Conservation (phyloP, 1,140 invertebrate species). For the Arctopsyche grandis region DNA sequence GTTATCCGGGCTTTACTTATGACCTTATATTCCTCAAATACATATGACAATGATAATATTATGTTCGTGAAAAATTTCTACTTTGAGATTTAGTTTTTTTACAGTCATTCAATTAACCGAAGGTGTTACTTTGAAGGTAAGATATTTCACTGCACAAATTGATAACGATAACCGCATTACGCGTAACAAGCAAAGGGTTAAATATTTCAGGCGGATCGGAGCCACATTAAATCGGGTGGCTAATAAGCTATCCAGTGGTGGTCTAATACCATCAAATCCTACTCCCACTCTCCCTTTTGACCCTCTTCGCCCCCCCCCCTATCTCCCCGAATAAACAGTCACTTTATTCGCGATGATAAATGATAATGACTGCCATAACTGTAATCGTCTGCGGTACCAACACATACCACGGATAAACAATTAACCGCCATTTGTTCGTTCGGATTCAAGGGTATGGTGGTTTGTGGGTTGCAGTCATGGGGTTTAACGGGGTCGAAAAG, state of each 20-base stretch:
- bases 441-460: too few relatives aligned
- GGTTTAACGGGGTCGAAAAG: too few relatives aligned
- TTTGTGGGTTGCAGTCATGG: too few relatives aligned
- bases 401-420: constrained; percentile 35
- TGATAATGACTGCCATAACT: constrained; percentile 35
- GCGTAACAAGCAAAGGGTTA: not conserved
- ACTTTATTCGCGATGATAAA: constrained; percentile 44
- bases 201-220: not conserved
- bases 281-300: too few relatives aligned
- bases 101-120: too few relatives aligned
- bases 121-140: not conserved
- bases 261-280: not conserved
- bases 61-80: too few relatives aligned
- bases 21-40: too few relatives aligned
- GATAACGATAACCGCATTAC: not conserved
- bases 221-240: constrained; percentile 29
- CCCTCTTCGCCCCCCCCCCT: not conserved
- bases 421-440: constrained; percentile 31
- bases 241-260: constrained; percentile 32
- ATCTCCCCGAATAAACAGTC: constrained; percentile 29
- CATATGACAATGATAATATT: too few relatives aligned
- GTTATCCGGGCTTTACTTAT: too few relatives aligned
- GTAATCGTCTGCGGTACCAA: constrained; percentile 32
- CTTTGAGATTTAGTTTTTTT: too few relatives aligned
- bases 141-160: not conserved